These are phyloP conservation scores for Microtus oregoni DNA, from an alignment of 2,113 vertebrate genomes.

Conservation along the genomic window DNA sequence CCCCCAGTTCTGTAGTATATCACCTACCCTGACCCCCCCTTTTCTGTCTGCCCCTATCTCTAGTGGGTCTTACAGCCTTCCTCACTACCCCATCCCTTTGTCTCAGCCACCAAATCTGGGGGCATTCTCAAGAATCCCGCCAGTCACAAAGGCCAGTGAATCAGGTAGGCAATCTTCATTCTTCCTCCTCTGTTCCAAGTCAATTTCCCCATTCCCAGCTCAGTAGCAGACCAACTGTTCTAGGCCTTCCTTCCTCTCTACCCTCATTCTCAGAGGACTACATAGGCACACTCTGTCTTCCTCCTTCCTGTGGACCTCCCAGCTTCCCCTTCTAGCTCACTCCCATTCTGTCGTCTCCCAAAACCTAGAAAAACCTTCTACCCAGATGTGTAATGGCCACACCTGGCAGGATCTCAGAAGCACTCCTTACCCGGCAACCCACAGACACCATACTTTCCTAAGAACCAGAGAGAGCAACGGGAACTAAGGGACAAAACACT, in stretches of 20 bases:
- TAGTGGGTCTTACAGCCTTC: background rate
- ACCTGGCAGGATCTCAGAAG: background rate
- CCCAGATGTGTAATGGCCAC: background rate
- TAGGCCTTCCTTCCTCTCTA: background rate
- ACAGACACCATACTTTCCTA: background rate
- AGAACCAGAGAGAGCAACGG: background rate
- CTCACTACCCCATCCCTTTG: no score
- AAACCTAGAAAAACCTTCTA: background rate
- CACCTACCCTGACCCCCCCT: no score
- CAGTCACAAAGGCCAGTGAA: background rate
- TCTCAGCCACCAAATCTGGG: background rate
- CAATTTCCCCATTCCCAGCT: background rate
- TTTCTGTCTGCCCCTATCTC: background rate
- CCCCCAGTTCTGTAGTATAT: background rate
- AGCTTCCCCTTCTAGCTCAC: background rate
- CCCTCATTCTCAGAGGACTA: background rate
- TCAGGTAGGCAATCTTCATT: background rate
- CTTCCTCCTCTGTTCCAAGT: background rate
- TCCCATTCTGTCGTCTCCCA: background rate
- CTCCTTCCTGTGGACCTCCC: background rate
- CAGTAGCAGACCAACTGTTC: background rate
- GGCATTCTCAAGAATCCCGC: background rate
- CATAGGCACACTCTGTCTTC: background rate
- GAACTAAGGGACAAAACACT: background rate
- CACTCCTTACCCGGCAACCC: background rate